Evolutionary conservation across 1,140 invertebrate species (phyloP).

Genomic region (Zaprionus nigranus): DNA sequence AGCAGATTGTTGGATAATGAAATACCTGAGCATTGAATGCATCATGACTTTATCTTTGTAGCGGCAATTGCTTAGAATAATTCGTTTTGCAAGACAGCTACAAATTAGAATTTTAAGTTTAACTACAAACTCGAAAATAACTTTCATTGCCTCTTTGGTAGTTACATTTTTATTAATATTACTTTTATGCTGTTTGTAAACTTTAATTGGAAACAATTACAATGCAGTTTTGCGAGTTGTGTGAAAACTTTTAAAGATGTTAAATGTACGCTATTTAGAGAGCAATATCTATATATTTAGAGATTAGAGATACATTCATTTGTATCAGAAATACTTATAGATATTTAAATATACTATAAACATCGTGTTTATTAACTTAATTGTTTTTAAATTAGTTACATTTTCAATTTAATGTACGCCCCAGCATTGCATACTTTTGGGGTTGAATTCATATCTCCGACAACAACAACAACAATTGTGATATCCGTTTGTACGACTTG

Average conservation of each 20-base stretch:
- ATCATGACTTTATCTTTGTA: conserved; percentile 37
- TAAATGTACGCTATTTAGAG: background rate
- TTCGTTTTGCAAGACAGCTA: conserved; percentile 12
- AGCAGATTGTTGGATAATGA: conserved; percentile 23
- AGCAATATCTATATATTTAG: too few species aligned
- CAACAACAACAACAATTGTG: conserved; percentile 34
- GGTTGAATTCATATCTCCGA: conserved; percentile 31
- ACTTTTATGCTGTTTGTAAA: background rate
- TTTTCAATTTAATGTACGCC: background rate
- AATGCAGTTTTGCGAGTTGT: background rate
- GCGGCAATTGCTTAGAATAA: conserved; percentile 33
- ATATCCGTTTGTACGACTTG: conserved; percentile 2
- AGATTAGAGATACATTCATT: too few species aligned
- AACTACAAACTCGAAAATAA: background rate
- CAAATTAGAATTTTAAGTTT: conserved; percentile 7
- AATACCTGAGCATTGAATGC: conserved; percentile 37
- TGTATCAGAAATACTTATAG: too few species aligned
- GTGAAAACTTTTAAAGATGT: background rate
- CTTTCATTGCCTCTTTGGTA: background rate
- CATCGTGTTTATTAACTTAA: too few species aligned
- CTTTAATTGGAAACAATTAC: background rate
- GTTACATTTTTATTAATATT: background rate
- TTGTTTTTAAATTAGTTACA: too few species aligned
- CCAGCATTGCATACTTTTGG: conserved; percentile 19
- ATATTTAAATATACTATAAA: too few species aligned